A percentile compares a stretch with the other conserved stretches of the same genome.
Conservation (phyloP, 2,797 vertebrate species). For the Vultur gryphus region DNA sequence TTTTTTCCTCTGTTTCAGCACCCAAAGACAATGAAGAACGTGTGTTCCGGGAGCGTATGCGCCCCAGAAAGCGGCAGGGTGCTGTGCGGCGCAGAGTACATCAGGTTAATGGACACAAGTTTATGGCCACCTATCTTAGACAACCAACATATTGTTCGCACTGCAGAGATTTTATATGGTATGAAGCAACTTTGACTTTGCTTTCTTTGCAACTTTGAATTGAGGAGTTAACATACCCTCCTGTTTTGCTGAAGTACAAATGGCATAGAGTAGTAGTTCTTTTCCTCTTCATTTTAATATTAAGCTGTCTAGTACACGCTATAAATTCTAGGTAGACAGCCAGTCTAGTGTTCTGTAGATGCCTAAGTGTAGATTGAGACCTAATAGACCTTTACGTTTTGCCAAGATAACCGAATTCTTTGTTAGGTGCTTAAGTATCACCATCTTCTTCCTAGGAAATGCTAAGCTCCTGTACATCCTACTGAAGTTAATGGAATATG, state of each 20-base stretch:
- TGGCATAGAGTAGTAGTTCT: background rate
- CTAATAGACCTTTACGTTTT: background rate
- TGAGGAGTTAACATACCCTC: background rate
- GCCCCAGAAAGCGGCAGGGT: constrained; percentile 90
- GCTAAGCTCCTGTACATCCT: background rate
- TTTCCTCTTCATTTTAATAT: background rate
- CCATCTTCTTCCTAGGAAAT: background rate
- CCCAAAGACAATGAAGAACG: constrained; percentile 93
- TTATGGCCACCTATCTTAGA: constrained; percentile 95
- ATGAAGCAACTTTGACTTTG: background rate
- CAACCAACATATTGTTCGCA: constrained; percentile 96
- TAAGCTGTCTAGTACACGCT: background rate
- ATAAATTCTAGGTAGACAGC: background rate
- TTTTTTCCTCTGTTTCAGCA: constrained; percentile 51
- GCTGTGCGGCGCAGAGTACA: constrained; percentile 92
- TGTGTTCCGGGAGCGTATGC: constrained; percentile 91
- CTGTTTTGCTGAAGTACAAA: background rate
- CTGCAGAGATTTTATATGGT: constrained; percentile 98
- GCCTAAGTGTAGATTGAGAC: background rate
- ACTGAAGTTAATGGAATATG: background rate
- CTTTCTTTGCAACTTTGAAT: background rate
- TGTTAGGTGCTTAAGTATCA: background rate
- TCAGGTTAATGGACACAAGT: constrained; percentile 96
- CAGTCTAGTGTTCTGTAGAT: background rate
- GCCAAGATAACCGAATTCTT: background rate